These are phyloP conservation scores for Silurus asotus DNA, from an alignment of 2,113 vertebrate species.

Conservation along the genomic window DNA sequence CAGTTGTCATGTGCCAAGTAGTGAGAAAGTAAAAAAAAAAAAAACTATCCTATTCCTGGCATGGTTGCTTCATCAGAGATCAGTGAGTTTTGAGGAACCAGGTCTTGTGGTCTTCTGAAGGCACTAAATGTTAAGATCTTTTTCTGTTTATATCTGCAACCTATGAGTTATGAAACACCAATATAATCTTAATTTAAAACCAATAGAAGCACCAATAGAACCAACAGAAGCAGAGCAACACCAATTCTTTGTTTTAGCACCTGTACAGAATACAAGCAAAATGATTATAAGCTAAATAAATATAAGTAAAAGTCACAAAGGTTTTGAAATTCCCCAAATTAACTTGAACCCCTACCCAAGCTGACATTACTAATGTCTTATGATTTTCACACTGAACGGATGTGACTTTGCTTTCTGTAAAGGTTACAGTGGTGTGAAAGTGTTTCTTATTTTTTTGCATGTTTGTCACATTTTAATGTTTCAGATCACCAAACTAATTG, in stretches of 20 bases:
- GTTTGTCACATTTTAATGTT: too few relatives aligned
- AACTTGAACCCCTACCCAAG: not conserved
- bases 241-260: not conserved
- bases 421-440: too few relatives aligned
- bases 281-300: not conserved
- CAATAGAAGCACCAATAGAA: too few relatives aligned
- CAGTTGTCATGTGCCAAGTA: conserved; percentile 44
- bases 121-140: not conserved
- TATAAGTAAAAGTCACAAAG: not conserved
- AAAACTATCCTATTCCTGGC: not conserved
- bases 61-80: conserved; percentile 13
- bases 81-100: not conserved
- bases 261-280: not conserved
- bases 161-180: too few relatives aligned
- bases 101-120: conserved; percentile 6
- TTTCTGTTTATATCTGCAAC: not conserved
- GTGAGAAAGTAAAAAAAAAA: conserved; percentile 25
- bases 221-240: not conserved
- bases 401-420: not conserved
- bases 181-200: too few relatives aligned
- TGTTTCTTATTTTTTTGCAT: too few relatives aligned
- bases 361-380: not conserved
- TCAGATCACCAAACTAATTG: too few relatives aligned
- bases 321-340: not conserved
- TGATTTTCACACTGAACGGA: not conserved